Evolutionary conservation across 2,113 vertebrate species (phyloP), one percentile per base, ranked within the genome.

Genomic region (Laticauda laticaudata): DNA sequence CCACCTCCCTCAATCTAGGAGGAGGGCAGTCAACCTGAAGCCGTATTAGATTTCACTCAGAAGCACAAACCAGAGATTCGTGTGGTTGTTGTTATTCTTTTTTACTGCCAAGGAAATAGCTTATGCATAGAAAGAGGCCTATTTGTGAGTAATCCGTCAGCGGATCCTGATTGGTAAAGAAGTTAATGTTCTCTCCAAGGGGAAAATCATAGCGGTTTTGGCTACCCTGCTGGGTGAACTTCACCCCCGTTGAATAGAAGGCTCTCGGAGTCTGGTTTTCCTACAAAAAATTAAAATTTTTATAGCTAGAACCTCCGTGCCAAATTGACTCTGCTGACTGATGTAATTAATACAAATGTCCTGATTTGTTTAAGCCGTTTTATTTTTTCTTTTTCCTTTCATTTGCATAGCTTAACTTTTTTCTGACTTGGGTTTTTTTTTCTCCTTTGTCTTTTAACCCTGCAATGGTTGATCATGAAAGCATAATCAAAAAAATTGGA

Each of bases 151-250:
- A 93, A 93, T 29, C 94, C 91, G 89, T 55, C 94, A 88, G 54
- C 51, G 51, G 29, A 23, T 75, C 3, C 2, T 24, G 91, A 39
- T 45, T 45, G 94, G 87, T 39, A 88, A 92, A 54, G 87, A 95
- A 75, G 86, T 93, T 94, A 96, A 92, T 93, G 88, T 94, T 95
- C 56, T 90, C 89, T 56, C 95, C 95, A 48, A 94, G 87, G 88
- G 86, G 9, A 54, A 20, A 61, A 87, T 61, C 64, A 0, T 26
- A 0, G 92, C 75, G 0, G 56, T 93, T 59, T 14, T 85, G 45
- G 29, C 2, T 43, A 48, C 57, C 90, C n/a, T 18, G 43, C 3
- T 10, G 34, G 21, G 45, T 57, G 23, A 89, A 45, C 39, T 59
- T 86, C 8, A 2, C 29, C 15, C 15, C 24, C 53, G 90, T 1